Evolutionary conservation across 2,888 invertebrate species (phyloP), one percentile per base, ranked within the genome.

Genomic region (Trichogramma evanescens): DNA sequence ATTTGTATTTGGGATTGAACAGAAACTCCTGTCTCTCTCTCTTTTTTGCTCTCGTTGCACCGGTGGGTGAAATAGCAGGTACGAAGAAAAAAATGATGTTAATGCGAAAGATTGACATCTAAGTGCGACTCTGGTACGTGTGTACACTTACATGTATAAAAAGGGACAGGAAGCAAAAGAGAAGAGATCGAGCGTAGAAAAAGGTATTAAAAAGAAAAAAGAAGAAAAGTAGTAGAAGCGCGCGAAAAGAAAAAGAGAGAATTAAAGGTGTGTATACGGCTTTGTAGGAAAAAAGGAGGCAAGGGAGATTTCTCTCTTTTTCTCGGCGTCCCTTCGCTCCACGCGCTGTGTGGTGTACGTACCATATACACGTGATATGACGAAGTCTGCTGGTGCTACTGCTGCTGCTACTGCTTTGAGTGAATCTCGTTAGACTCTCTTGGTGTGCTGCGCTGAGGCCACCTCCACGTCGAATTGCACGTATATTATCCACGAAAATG

Each of bases 361-460:
- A 26, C 26, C 26, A 26, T 26, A 26, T 26, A 26, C 26, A 26
- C 26, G 26, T 26, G 26, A 26, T 26, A 26, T 26, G 26, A 26
- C 26, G 58, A 61, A 63, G 59, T 56, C 61, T 10, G 43, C 50
- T 26, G 26, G 1, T 13, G 13, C 13, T 13, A 2, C 26, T 2
- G 26, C 26, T 26, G 26, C 26, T 26, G 26, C 26, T 26, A 26
- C 26, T 26, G 26, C 26, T 26, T 26, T 26, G 56, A 63, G 63
- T 56, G 63, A 63, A 61, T 63, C 54, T 63, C 58, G 61, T 63
- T 61, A 63, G 61, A 58, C 58, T 54, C 54, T 61, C 26, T 56
- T 38, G 48, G 42, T 10, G 26, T 26, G 26, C 26, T 26, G 26
- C 26, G 26, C 26, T 3, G 26, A 26, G 26, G 26, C 26, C 2